Percentiles rank a stretch among this genome's conserved stretches.
Conservation (phyloP, 1,140 invertebrate species). For the Nixonia krombeini region DNA sequence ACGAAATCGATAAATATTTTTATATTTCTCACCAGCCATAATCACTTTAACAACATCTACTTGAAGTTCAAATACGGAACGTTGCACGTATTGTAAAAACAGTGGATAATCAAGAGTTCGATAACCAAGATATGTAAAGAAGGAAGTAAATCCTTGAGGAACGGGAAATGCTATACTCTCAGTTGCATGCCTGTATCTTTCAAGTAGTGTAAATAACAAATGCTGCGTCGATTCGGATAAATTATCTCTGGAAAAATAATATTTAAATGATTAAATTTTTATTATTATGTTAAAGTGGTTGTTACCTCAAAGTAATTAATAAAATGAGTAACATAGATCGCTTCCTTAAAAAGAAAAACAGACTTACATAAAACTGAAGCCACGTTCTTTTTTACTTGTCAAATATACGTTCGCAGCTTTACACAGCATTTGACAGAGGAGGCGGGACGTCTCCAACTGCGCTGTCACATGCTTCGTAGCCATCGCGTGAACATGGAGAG, state of each 20-base stretch:
- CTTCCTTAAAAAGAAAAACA: too few relatives aligned
- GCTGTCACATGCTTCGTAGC: constrained; percentile 84
- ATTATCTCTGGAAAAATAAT: constrained; percentile 76
- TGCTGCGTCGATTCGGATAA: constrained; percentile 77
- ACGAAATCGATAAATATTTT: too few relatives aligned
- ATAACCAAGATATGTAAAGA: constrained; percentile 88
- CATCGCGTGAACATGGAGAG: constrained; percentile 84
- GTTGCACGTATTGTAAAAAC: constrained; percentile 85
- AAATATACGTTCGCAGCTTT: constrained; percentile 78
- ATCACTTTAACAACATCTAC: constrained; percentile 89
- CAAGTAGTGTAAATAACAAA: constrained; percentile 80
- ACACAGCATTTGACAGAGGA: constrained; percentile 82
- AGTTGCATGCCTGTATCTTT: constrained; percentile 82
- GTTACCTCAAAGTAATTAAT: too few relatives aligned
- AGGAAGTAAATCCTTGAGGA: constrained; percentile 88
- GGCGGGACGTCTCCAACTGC: constrained; percentile 83
- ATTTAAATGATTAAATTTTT: too few relatives aligned
- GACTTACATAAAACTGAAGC: constrained; percentile 83
- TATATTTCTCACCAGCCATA: constrained; percentile 76
- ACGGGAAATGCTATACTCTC: constrained; percentile 86
- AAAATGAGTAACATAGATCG: too few relatives aligned
- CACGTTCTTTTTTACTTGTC: constrained; percentile 78
- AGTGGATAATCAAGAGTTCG: constrained; percentile 80
- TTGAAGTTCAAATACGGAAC: constrained; percentile 87
- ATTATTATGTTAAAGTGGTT: too few relatives aligned